Percentiles rank a stretch among this genome's conserved stretches.
phyloP scores from a whole-genome alignment of 37 sponge, comb jelly and placozoan species.

The Chondrilla cf. caribensis region DNA sequence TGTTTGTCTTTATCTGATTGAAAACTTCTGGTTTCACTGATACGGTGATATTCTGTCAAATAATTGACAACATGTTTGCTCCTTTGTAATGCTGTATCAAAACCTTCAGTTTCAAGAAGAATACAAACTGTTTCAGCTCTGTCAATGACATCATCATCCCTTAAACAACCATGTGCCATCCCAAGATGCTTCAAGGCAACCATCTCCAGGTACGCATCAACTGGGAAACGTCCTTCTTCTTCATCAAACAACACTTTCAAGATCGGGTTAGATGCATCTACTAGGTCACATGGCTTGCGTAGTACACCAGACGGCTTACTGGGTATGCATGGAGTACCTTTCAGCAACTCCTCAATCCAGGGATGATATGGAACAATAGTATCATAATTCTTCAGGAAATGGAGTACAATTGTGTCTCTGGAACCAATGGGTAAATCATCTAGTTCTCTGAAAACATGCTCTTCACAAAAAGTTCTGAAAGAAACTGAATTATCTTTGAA shows the following conservation, averaged over 20 bases:
- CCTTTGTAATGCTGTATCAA: slow-evolving; percentile 22
- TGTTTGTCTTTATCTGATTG: neutral
- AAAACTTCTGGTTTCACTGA: neutral
- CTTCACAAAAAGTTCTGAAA: slow-evolving; percentile 23
- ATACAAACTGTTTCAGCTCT: slow-evolving; percentile 33
- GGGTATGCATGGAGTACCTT: slow-evolving; percentile 32
- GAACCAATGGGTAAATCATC: neutral
- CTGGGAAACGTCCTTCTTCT: slow-evolving; percentile 52
- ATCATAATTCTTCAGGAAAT: slow-evolving; percentile 18
- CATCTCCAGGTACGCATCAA: neutral
- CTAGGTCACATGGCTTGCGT: slow-evolving; percentile 10
- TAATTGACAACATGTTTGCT: slow-evolving; percentile 17
- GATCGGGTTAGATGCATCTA: slow-evolving; percentile 11
- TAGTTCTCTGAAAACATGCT: slow-evolving; percentile 32
- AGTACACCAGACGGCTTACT: neutral
- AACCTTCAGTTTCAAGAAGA: neutral
- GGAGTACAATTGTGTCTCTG: slow-evolving; percentile 30
- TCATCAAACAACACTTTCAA: slow-evolving; percentile 25
- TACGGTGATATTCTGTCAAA: neutral
- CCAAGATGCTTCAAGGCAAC: slow-evolving; percentile 26
- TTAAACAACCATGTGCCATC: slow-evolving; percentile 33
- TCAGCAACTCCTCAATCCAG: slow-evolving; percentile 40
- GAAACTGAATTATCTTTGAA: neutral
- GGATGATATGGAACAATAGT: neutral
- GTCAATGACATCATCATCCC: slow-evolving; percentile 28